Evolutionary conservation across 2,113 vertebrate genomes (phyloP), one percentile per base, ranked within the genome.

Genomic region (Pygoscelis adeliae): DNA sequence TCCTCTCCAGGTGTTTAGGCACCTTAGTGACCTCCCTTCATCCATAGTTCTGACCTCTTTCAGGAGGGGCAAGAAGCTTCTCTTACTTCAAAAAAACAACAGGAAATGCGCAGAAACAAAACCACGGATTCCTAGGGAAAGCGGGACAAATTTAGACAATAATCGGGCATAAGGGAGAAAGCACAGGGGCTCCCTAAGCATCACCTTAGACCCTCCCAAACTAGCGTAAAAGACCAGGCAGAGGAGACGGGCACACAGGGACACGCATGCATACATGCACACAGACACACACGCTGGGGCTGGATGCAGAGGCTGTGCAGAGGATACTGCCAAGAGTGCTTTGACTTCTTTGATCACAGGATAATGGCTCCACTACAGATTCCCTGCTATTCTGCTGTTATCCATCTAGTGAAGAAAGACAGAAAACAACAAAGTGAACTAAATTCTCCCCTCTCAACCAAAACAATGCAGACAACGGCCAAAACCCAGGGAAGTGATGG

Each of bases 311-410:
- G 32, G 36, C 59, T 73, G 27, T 38, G 32, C 47, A 52, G 42
- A 40, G 21, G 27, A 86, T 16, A 13, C 50, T 30, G 55, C 59
- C 76, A 61, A 42, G 55, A 74, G 83, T 5, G 8, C 67, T 92
- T n/a, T 56, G 72, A 58, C 38, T 73, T 88, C 91, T 93, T 93
- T 91, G 53, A 89, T 81, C 83, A 70, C 0, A 0, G 89, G 74
- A 62, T 87, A 94, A 94, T 26, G 58, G 73, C 69, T 93, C 42
- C 87, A 59, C 0, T 0, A 82, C 38, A 84, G 82, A 89, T 87
- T 74, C 55, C 80, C 55, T 9, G 11, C 86, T 89, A 94, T 66
- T 80, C 89, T 50, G 30, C 74, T 90, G 46, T 89, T 95, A 94
- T 38, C 76, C 59, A 50, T 83, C 83, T 66, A 53, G 44, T 32